A percentile compares a stretch with the other conserved stretches of the same genome.
Conservation (phyloP, 2,888 invertebrate species). For the Noctua janthe region DNA sequence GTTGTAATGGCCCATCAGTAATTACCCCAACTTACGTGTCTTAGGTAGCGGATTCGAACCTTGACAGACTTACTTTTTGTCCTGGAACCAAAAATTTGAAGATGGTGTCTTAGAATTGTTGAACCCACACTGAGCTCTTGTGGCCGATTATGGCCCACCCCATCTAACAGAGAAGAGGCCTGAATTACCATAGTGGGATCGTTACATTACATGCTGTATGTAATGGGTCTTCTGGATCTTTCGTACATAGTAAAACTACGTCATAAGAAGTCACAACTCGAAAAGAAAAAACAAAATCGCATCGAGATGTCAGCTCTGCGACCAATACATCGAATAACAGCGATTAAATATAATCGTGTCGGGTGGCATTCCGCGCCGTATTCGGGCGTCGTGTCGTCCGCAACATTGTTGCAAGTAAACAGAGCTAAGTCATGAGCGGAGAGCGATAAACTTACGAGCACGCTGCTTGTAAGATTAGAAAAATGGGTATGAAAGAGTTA, state of each 20-base stretch:
- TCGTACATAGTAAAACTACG: neutral
- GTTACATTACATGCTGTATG: neutral
- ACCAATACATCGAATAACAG: conserved; percentile 45
- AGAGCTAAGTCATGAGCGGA: conserved; percentile 59
- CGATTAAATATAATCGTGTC: conserved; percentile 72
- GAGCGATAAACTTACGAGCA: conserved; percentile 45
- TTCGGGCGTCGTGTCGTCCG: conserved; percentile 68
- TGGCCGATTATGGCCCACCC: neutral
- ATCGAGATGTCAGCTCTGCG: conserved; percentile 14
- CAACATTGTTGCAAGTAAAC: conserved; percentile 78
- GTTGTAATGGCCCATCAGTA: neutral
- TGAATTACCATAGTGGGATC: neutral
- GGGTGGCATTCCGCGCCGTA: conserved; percentile 76
- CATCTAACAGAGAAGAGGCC: neutral
- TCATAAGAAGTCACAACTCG: neutral
- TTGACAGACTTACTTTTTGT: neutral
- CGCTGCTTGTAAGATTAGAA: no score
- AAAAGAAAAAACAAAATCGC: conserved; percentile 11
- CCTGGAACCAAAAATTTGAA: neutral
- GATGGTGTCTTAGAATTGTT: neutral
- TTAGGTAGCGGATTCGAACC: neutral
- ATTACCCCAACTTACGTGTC: neutral
- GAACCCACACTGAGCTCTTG: neutral
- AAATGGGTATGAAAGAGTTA: neutral
- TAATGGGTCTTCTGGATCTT: neutral